A percentile compares a stretch with the other conserved stretches of the same genome.
phyloP scores from a whole-genome alignment of 2,797 vertebrate species.

The Xyrichtys novacula region DNA sequence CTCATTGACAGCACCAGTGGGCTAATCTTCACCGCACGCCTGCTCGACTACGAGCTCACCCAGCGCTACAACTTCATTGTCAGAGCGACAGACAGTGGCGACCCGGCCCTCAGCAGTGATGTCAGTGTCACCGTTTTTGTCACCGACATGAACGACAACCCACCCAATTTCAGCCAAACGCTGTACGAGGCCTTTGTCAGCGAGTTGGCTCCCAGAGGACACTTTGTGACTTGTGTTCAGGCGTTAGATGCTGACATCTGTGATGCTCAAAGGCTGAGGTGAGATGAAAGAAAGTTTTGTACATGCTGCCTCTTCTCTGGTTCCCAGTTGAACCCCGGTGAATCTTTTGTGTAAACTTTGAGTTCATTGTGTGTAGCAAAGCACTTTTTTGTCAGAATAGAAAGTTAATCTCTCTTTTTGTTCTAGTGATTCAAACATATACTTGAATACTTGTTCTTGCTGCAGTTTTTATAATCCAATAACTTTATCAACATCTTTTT shows the following conservation, averaged over 20 bases:
- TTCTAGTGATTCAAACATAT: slow-evolving; percentile 5
- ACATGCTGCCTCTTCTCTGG: slow-evolving; percentile 14
- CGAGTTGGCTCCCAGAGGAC: slow-evolving; percentile 90
- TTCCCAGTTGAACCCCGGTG: not conserved
- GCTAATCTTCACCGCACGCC: slow-evolving; percentile 86
- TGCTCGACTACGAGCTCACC: slow-evolving; percentile 91
- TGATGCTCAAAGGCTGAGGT: slow-evolving; percentile 86
- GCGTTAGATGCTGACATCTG: slow-evolving; percentile 93
- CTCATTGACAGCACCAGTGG: slow-evolving; percentile 90
- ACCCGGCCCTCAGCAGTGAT: slow-evolving; percentile 90
- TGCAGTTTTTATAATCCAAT: slow-evolving; percentile 13
- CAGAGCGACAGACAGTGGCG: slow-evolving; percentile 90
- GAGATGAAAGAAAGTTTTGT: slow-evolving; percentile 19
- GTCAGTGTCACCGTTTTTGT: slow-evolving; percentile 86
- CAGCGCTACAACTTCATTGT: slow-evolving; percentile 89
- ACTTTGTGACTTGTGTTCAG: slow-evolving; percentile 94
- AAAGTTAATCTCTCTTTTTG: slow-evolving; percentile 11
- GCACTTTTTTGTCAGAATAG: not conserved
- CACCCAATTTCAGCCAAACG: slow-evolving; percentile 91
- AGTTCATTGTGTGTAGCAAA: slow-evolving; percentile 11
- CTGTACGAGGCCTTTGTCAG: slow-evolving; percentile 92
- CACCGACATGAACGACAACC: slow-evolving; percentile 95
- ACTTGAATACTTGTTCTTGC: slow-evolving; percentile 8
- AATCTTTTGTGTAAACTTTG: not conserved
- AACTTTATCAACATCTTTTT: slow-evolving; percentile 15